A percentile compares a stretch with the other conserved stretches of the same genome.
Evolutionary conservation across 2,113 vertebrate species (phyloP).

Genomic region (Acrocephalus kingi): DNA sequence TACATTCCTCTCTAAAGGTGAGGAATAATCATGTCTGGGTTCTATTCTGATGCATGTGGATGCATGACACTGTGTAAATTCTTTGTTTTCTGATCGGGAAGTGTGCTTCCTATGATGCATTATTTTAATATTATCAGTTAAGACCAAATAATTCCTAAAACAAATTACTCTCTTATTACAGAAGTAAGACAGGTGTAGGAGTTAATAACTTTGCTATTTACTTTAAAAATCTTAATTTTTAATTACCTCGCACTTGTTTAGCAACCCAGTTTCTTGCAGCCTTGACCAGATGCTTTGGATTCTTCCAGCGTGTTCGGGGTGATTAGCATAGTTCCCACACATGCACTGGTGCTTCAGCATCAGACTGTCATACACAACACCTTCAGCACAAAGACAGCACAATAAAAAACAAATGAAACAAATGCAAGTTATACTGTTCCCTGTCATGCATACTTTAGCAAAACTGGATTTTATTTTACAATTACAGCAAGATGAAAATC

Average conservation of each 20-base stretch:
- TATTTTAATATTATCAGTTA: background rate
- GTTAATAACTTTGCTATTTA: background rate
- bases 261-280: conserved; percentile 80
- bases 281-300: conserved; percentile 86
- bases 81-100: background rate
- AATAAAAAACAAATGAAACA: background rate
- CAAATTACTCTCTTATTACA: background rate
- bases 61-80: background rate
- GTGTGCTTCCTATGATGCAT: background rate
- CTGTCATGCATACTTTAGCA: background rate
- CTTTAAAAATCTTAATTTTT: background rate
- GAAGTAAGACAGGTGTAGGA: background rate
- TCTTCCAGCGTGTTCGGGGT: conserved; percentile 80
- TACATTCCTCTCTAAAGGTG: background rate
- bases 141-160: background rate
- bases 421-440: background rate
- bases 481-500: background rate
- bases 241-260: conserved; percentile 83
- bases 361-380: conserved; percentile 78
- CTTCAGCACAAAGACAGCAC: conserved; percentile 63
- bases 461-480: background rate
- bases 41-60: background rate
- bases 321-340: conserved; percentile 77
- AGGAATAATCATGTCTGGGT: background rate
- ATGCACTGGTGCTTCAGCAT: conserved; percentile 84